Evolutionary conservation across 2,888 invertebrate species (phyloP), one percentile per base, ranked within the genome.

Genomic region (Latrodectus elegans): DNA sequence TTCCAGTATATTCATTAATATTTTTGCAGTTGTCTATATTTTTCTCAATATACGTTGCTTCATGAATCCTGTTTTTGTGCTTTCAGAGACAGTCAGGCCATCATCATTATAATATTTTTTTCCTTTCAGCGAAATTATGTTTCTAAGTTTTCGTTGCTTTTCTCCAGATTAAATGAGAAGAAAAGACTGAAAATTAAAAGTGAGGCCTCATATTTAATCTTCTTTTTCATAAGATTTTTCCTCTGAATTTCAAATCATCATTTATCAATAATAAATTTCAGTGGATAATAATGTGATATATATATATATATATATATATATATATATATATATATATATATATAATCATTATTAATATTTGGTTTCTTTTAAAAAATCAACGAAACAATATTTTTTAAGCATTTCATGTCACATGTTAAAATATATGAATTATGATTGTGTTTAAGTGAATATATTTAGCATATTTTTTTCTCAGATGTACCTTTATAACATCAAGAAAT

Each of bases 301-400:
- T 55, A 55, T 55, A 55, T 55, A 55, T 55, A 55, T 55, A 55
- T 55, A 55, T 55, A 55, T 55, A 55, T 55, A 55, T 55, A 55
- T 55, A 55, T 55, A 55, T 55, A 55, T 55, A 55, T 55, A 55
- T 55, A 55, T 55, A 55, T 55, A 55, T 55, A 55, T 55, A 55
- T 55, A 55, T 55, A 55, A 22, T 22, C 22, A 22, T 1, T 22
- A 22, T 22, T 22, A 22, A 22, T 22, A 22, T 22, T n/a, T n/a
- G n/a, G n/a, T n/a, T n/a, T 22, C 22, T 22, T 22, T 22, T 22
- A 22, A 22, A 22, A 22, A 22, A 22, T 22, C 1, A 22, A 1
- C 22, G 22, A 22, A 22, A 22, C 1, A 22, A 22, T 22, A 22
- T 22, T 22, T 22, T 22, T 22, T 22, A 22, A 22, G 1, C 0